Evolutionary conservation across 2,888 invertebrate species (phyloP).

Genomic region (Cosmia trapezina): DNA sequence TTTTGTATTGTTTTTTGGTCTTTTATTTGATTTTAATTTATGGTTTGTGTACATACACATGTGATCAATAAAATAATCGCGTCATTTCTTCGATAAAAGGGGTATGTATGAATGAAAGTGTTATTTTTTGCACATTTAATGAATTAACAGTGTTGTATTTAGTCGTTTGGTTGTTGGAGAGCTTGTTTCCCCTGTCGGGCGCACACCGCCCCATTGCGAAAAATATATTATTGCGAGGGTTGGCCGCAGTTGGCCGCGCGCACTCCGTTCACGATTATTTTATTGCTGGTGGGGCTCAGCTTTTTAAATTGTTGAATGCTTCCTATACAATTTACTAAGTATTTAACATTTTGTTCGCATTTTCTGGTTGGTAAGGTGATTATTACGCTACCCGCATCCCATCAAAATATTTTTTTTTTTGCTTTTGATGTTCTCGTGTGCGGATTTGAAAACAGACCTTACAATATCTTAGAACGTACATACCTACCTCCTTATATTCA

Average conservation of each 20-base stretch:
- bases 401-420: background rate
- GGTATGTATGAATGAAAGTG: constrained; percentile 86
- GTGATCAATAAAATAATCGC: constrained; percentile 84
- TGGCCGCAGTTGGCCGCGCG: constrained; percentile 66
- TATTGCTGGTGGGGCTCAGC: constrained; percentile 78
- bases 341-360: background rate
- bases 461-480: background rate
- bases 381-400: constrained; percentile 38
- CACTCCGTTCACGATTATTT: constrained; percentile 75
- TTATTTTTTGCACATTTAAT: constrained; percentile 52
- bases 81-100: constrained; percentile 74
- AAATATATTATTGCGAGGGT: constrained; percentile 80
- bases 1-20: constrained; percentile 42
- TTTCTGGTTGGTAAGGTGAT: background rate
- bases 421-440: background rate
- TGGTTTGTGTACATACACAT: constrained; percentile 82
- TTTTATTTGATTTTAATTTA: constrained; percentile 63
- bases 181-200: constrained; percentile 72
- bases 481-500: background rate
- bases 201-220: constrained; percentile 79
- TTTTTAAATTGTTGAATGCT: constrained; percentile 65
- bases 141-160: constrained; percentile 52
- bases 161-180: constrained; percentile 51
- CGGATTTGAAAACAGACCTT: background rate
- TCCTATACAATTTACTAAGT: constrained; percentile 24